A percentile compares a stretch with the other conserved stretches of the same genome.
Conservation (phyloP, 2,888 invertebrate species). For the Germaria angustata region DNA sequence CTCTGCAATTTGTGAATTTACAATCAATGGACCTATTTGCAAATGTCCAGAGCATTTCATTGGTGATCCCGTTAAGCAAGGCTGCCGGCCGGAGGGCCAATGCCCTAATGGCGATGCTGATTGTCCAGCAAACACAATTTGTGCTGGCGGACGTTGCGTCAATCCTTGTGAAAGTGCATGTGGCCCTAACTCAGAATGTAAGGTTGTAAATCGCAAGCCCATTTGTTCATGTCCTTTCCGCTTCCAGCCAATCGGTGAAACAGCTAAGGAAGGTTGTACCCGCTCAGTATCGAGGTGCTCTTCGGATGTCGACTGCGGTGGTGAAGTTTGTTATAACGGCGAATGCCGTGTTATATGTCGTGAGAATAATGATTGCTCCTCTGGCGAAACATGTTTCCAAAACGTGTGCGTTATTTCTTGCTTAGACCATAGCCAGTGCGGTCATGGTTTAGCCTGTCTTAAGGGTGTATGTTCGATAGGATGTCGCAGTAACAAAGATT, state of each 20-base stretch:
- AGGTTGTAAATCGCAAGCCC: conserved; percentile 87
- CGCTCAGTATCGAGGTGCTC: conserved; percentile 85
- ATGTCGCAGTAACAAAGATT: conserved; percentile 91
- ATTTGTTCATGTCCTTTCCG: conserved; percentile 89
- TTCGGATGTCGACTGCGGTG: conserved; percentile 88
- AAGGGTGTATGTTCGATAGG: conserved; percentile 90
- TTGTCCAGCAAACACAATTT: conserved; percentile 88
- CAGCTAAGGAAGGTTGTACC: conserved; percentile 86
- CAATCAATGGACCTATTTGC: conserved; percentile 86
- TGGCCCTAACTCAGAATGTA: conserved; percentile 90
- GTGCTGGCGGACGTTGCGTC: conserved; percentile 86
- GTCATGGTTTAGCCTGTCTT: conserved; percentile 89
- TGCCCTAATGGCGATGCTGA: conserved; percentile 87
- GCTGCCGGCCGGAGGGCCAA: conserved; percentile 89
- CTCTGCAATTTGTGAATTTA: conserved; percentile 88
- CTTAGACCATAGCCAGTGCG: conserved; percentile 89
- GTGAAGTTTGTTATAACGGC: conserved; percentile 88
- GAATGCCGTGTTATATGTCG: conserved; percentile 92
- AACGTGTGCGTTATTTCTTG: conserved; percentile 91
- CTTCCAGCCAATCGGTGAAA: conserved; percentile 85
- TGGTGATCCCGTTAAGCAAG: conserved; percentile 87
- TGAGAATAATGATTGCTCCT: conserved; percentile 87
- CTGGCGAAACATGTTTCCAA: conserved; percentile 88
- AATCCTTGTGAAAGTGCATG: conserved; percentile 92
- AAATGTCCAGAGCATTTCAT: conserved; percentile 88